Conservation (phyloP, 2,113 vertebrate genomes). For the Numenius arquata region DNA sequence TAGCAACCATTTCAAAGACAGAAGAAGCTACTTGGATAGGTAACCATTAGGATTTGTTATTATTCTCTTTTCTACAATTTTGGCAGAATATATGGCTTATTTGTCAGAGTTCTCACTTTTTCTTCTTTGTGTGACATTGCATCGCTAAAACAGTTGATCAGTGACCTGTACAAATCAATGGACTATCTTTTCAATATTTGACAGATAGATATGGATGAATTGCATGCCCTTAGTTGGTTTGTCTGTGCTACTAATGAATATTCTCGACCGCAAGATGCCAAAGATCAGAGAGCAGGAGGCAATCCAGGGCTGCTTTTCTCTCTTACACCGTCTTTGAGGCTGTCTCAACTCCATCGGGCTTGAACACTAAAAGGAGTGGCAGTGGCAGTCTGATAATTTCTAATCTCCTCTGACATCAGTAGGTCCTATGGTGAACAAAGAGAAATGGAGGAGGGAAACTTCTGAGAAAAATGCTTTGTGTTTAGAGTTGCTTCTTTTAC, state of each 20-base stretch:
- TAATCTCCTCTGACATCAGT: background rate
- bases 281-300: background rate
- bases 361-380: background rate
- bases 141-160: slow-evolving; percentile 34
- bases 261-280: background rate
- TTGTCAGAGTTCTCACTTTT: slow-evolving; percentile 15
- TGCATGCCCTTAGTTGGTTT: background rate
- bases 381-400: background rate
- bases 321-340: background rate
- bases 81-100: background rate
- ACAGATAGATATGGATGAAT: slow-evolving; percentile 34
- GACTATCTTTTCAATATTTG: background rate
- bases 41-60: background rate
- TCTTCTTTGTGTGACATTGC: background rate
- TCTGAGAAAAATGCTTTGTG: background rate
- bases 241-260: slow-evolving; percentile 1
- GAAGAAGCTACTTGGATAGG: background rate
- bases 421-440: background rate
- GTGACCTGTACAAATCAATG: slow-evolving; percentile 62
- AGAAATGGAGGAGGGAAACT: background rate
- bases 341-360: background rate
- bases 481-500: background rate
- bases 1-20: background rate
- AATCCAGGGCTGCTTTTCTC: background rate
- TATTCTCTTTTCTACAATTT: background rate